Base-by-base conservation (phyloP, 2,888 invertebrate genomes). In the Stegophylla sp. region DNA sequence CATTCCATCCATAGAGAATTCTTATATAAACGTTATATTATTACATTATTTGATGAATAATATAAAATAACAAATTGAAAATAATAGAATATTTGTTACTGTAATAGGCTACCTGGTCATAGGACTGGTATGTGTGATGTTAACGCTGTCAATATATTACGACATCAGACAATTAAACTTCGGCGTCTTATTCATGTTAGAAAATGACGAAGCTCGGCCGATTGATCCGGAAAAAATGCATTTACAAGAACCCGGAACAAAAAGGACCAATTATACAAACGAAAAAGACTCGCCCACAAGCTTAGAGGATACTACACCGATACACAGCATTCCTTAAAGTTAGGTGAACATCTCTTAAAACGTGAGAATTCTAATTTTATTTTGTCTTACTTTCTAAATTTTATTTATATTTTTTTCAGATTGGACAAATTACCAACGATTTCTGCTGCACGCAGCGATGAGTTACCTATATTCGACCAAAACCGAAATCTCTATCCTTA, bases 101-200 rank as follows among this genome's bases (percentile, higher is more conserved):
- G 17, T 10, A 48, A 17, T 89, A 94, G 94, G 90, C 83, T 95
- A 94, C 87, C 88, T 95, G n/a, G 88, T 94, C 85, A 85, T 91
- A 85, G 95, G 95, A 48, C 89, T 95, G 83, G 92, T 93, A 23
- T 92, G 92, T 87, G 91, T 95, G 89, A 94, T 95, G 93, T 88
- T 95, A 84, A 90, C 92, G 17, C 87, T 95, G 85, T 93, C 94
- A 1, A 92, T 94, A 41, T 92, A 95, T 88, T 94, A 94, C 87
- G 94, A 95, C 86, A 94, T 96, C 84, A 95, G 95, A 5, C 94
- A 95, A 88, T 88, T 95, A 84, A 95, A 95, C 87, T 87, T 95
- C 82, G 93, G 94, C 84, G 89, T 92, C 82, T 90, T 94, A 63
- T 94, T 94, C 87, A 91, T 93, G 71, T 89, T 92, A 83, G 86